Percentiles rank a stretch among this genome's conserved stretches.
Evolutionary conservation across 2,888 invertebrate species (phyloP).

Genomic region (Fragum whitleyi): DNA sequence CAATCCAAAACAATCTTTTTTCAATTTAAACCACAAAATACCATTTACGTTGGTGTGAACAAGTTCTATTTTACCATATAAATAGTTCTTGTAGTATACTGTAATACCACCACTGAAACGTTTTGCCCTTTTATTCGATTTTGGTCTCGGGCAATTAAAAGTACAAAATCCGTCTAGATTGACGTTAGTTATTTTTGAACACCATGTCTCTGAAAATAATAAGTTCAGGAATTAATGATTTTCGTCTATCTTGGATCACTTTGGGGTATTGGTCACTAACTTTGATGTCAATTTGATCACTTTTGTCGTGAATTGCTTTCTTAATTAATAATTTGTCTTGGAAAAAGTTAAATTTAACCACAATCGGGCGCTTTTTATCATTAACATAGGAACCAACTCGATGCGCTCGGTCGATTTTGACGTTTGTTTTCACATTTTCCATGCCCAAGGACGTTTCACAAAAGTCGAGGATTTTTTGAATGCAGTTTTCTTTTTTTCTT

Average conservation of each 20-base stretch:
- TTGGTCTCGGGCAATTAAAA: constrained; percentile 33
- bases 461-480: not conserved
- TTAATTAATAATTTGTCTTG: not conserved
- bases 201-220: constrained; percentile 30
- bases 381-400: not conserved
- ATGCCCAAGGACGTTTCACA: not conserved
- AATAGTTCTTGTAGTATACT: too few relatives aligned
- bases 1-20: too few relatives aligned
- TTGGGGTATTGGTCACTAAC: constrained; percentile 16
- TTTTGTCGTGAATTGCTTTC: not conserved
- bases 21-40: too few relatives aligned
- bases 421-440: not conserved
- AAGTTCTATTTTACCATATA: too few relatives aligned
- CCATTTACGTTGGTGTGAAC: too few relatives aligned
- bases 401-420: constrained; percentile 19
- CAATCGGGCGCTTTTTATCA: not conserved
- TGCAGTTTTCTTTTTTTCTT: not conserved
- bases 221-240: not conserved
- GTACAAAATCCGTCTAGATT: constrained; percentile 23
- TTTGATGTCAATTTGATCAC: not conserved
- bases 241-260: not conserved
- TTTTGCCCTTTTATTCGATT: constrained; percentile 29
- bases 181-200: constrained; percentile 3
- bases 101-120: too few relatives aligned
- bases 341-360: not conserved